These are phyloP conservation scores for Sycophaga agraensis DNA, from an alignment of 1,140 invertebrate species.

Conservation along the genomic window DNA sequence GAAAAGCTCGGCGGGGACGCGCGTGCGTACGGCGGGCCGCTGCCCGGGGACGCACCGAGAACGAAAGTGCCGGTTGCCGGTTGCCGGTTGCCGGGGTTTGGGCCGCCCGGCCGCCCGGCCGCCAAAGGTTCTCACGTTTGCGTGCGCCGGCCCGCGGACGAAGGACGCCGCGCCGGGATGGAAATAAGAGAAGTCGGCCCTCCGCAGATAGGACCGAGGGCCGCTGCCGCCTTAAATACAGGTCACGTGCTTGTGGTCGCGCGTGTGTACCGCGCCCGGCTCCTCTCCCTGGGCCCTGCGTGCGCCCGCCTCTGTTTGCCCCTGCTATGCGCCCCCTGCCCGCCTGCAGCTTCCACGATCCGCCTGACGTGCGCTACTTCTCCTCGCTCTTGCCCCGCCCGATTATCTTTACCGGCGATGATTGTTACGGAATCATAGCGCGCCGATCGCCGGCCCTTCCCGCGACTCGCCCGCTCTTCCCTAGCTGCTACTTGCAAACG, in stretches of 20 bases:
- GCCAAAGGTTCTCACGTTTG: constrained; percentile 39
- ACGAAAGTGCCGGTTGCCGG: constrained; percentile 7
- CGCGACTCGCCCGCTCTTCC: constrained; percentile 1
- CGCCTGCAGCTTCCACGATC: constrained; percentile 7
- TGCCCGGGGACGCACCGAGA: constrained; percentile 19
- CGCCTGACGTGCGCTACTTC: constrained; percentile 2
- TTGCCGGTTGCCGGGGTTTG: neutral
- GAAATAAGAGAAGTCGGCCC: constrained; percentile 4
- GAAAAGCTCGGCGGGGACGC: too few species aligned
- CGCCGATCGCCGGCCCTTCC: neutral
- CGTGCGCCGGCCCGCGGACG: constrained; percentile 28
- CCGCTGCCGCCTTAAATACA: constrained; percentile 37
- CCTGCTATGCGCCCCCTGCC: neutral
- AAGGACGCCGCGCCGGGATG: neutral
- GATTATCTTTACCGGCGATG: constrained; percentile 25
- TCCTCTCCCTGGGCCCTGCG: too few species aligned
- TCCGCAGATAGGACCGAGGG: neutral
- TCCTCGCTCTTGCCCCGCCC: constrained; percentile 8
- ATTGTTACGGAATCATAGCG: constrained; percentile 16
- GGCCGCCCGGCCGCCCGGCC: neutral
- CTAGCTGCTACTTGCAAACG: neutral
- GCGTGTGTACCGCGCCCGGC: neutral
- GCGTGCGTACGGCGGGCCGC: neutral
- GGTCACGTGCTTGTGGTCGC: constrained; percentile 35
- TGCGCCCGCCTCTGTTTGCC: constrained; percentile 2